Conservation (phyloP, 2,888 invertebrate genomes). For the Andrena flavipes region DNA sequence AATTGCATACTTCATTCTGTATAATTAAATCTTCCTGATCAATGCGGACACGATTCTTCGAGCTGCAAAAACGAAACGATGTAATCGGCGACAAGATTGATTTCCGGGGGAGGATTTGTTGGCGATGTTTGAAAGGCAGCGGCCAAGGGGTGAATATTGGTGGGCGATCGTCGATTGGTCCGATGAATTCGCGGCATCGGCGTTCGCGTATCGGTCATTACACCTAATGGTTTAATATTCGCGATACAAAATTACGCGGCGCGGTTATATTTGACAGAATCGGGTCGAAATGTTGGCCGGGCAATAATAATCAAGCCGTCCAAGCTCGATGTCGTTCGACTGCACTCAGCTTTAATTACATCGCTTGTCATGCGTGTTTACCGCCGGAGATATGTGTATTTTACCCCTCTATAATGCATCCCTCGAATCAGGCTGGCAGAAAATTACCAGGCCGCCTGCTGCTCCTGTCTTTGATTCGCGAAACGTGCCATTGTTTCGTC, state of each 20-base stretch:
- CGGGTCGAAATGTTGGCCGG: slow-evolving; percentile 69
- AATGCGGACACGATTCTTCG: not conserved
- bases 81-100: slow-evolving; percentile 32
- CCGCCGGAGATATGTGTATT: slow-evolving; percentile 54
- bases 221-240: slow-evolving; percentile 72
- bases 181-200: slow-evolving; percentile 56
- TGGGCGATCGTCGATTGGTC: slow-evolving; percentile 50
- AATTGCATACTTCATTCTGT: no score
- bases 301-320: slow-evolving; percentile 72
- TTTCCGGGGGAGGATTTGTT: slow-evolving; percentile 41
- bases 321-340: slow-evolving; percentile 68
- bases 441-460: slow-evolving; percentile 27
- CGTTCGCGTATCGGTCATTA: slow-evolving; percentile 59
- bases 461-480: slow-evolving; percentile 32
- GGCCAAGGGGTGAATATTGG: slow-evolving; percentile 16
- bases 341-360: slow-evolving; percentile 74
- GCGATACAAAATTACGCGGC: slow-evolving; percentile 69
- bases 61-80: not conserved
- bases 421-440: slow-evolving; percentile 17
- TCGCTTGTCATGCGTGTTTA: slow-evolving; percentile 68
- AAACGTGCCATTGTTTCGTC: slow-evolving; percentile 31
- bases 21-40: no score
- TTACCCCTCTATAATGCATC: slow-evolving; percentile 25
- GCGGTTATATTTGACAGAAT: slow-evolving; percentile 65
- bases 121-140: slow-evolving; percentile 29